phyloP scores from a whole-genome alignment of 2,888 invertebrate genomes.

The Xylocampa areola region DNA sequence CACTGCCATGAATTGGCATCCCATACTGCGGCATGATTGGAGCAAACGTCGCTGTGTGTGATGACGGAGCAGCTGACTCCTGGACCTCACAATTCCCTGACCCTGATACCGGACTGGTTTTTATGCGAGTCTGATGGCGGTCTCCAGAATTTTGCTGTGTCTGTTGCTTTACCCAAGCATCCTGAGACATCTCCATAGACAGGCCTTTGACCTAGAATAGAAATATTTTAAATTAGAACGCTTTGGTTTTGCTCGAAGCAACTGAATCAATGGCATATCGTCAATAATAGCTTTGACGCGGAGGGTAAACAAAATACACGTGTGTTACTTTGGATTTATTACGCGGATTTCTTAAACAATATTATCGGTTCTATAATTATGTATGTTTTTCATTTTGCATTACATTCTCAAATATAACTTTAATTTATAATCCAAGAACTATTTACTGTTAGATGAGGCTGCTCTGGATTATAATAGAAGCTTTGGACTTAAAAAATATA shows the following conservation, averaged over 20 bases:
- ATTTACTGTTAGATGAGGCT: too few relatives aligned
- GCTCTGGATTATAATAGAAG: too few relatives aligned
- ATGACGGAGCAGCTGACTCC: constrained; percentile 90
- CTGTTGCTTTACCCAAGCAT: constrained; percentile 87
- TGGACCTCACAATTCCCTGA: constrained; percentile 83
- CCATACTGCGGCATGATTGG: constrained; percentile 84
- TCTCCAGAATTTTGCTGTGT: constrained; percentile 80
- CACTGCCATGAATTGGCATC: constrained; percentile 79
- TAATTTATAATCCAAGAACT: too few relatives aligned
- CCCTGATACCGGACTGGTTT: constrained; percentile 85
- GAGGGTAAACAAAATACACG: constrained; percentile 25
- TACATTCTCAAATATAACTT: background rate
- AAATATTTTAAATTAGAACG: constrained; percentile 21
- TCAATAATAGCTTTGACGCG: constrained; percentile 25
- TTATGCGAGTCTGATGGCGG: constrained; percentile 83
- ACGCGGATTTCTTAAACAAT: constrained; percentile 13
- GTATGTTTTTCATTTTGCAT: background rate
- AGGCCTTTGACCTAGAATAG: constrained; percentile 85
- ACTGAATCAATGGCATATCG: constrained; percentile 39
- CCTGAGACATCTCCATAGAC: constrained; percentile 88
- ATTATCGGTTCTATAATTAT: constrained; percentile 12
- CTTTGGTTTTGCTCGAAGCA: constrained; percentile 20
- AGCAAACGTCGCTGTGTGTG: constrained; percentile 81
- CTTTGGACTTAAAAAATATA: too few relatives aligned
- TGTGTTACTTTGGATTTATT: constrained; percentile 24